A percentile compares a stretch with the other conserved stretches of the same genome.
Evolutionary conservation across 2,888 invertebrate genomes (phyloP).

Genomic region (Nomada hirtipes): DNA sequence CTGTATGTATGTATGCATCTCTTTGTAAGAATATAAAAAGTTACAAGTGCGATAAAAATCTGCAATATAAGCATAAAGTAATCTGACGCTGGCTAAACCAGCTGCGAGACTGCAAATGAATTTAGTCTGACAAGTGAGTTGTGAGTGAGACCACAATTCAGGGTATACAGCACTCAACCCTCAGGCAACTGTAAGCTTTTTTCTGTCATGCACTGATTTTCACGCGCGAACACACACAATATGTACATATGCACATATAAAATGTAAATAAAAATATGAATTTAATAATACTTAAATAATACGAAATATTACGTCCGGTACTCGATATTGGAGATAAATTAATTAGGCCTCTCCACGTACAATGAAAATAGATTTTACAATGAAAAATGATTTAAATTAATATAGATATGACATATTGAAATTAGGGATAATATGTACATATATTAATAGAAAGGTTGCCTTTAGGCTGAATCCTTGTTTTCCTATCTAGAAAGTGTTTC

Average conservation of each 20-base stretch:
- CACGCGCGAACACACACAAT: no score
- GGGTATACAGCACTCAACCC: constrained; percentile 8
- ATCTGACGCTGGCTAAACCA: neutral
- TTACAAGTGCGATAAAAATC: no score
- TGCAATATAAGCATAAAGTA: neutral
- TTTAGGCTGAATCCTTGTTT: neutral
- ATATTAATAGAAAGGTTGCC: neutral
- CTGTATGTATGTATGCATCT: no score
- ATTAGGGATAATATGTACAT: neutral
- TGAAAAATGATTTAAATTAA: neutral
- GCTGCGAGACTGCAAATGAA: neutral
- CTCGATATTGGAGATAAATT: neutral
- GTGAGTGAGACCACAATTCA: neutral
- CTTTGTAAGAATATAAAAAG: no score
- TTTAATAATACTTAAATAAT: no score
- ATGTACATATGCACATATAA: no score
- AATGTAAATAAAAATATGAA: neutral
- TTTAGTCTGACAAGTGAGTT: constrained; percentile 7
- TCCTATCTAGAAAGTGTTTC: neutral
- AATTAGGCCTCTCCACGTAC: neutral
- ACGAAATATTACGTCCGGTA: no score
- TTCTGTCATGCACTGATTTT: neutral
- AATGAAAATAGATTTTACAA: constrained; percentile 3
- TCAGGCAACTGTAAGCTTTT: constrained; percentile 33
- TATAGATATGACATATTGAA: neutral